These are phyloP conservation scores for Anthopleura xanthogrammica DNA, from an alignment of 92 coral and sea anemone species.

Conservation along the genomic window DNA sequence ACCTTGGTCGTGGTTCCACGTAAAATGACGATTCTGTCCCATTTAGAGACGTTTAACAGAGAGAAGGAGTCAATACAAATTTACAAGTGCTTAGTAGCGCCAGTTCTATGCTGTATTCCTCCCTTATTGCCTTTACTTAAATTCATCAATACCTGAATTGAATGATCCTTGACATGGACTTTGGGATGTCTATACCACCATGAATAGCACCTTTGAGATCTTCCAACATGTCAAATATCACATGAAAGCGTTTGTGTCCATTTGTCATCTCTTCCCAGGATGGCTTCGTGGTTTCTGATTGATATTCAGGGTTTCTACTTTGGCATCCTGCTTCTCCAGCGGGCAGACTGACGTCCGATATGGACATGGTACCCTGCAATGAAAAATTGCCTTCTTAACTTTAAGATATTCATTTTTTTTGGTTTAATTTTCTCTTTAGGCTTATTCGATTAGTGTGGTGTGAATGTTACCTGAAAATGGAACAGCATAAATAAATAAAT, in stretches of 20 bases:
- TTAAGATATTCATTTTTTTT: too few species aligned
- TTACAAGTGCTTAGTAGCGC: too few species aligned
- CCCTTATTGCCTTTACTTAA: background rate
- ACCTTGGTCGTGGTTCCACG: too few species aligned
- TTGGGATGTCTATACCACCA: conserved; percentile 12
- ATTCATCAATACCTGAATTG: background rate
- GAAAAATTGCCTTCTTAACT: background rate
- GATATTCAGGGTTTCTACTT: background rate
- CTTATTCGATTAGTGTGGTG: too few species aligned
- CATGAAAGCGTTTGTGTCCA: conserved; percentile 2
- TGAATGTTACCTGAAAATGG: too few species aligned
- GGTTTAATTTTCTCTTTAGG: too few species aligned
- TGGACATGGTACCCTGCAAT: conserved; percentile 38
- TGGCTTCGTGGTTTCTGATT: conserved; percentile 4
- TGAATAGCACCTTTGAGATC: conserved; percentile 7
- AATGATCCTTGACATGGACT: conserved; percentile 16
- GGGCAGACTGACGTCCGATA: conserved; percentile 26
- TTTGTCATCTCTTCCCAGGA: conserved; percentile 27
- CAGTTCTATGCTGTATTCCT: too few species aligned
- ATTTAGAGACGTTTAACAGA: too few species aligned
- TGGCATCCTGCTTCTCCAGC: conserved; percentile 20
- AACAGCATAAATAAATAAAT: too few species aligned
- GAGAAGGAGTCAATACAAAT: too few species aligned
- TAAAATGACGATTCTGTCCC: too few species aligned
- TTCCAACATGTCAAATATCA: conserved; percentile 38